A percentile compares a stretch with the other conserved stretches of the same genome.
phyloP scores from a whole-genome alignment of 2,113 vertebrate species.

The Craseonycteris thonglongyai region DNA sequence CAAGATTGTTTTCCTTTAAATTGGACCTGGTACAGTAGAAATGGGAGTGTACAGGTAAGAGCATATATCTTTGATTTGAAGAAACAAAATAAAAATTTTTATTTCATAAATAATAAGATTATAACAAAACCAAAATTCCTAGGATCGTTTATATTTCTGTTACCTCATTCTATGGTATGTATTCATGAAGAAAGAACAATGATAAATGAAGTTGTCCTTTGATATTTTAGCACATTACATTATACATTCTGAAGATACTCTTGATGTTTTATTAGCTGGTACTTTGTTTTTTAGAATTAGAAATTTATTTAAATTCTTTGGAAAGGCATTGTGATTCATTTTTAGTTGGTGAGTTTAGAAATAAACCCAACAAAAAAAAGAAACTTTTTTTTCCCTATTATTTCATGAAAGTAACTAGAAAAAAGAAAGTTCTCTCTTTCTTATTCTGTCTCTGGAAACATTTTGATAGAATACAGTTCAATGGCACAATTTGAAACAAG shows the following conservation, averaged over 20 bases:
- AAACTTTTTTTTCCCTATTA: background rate
- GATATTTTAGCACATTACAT: background rate
- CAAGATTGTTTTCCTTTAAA: background rate
- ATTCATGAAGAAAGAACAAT: background rate
- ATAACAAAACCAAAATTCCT: background rate
- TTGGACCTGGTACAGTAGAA: slow-evolving; percentile 79
- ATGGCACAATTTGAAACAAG: background rate
- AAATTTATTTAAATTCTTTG: background rate
- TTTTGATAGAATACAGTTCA: background rate
- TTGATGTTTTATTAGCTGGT: background rate
- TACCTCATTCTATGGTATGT: background rate
- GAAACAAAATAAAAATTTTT: background rate
- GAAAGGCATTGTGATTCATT: background rate
- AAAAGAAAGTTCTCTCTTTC: background rate
- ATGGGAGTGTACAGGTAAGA: slow-evolving; percentile 77
- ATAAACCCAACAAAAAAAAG: background rate
- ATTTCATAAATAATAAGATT: background rate
- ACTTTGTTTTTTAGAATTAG: background rate
- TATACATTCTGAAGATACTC: background rate
- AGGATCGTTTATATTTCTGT: background rate
- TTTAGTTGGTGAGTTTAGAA: background rate
- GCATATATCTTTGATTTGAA: background rate
- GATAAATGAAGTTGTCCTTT: background rate
- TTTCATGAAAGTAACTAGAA: background rate
- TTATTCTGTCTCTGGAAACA: background rate